These are phyloP conservation scores for Porites lobata DNA, from an alignment of 92 coral and sea anemone genomes.

Conservation along the genomic window DNA sequence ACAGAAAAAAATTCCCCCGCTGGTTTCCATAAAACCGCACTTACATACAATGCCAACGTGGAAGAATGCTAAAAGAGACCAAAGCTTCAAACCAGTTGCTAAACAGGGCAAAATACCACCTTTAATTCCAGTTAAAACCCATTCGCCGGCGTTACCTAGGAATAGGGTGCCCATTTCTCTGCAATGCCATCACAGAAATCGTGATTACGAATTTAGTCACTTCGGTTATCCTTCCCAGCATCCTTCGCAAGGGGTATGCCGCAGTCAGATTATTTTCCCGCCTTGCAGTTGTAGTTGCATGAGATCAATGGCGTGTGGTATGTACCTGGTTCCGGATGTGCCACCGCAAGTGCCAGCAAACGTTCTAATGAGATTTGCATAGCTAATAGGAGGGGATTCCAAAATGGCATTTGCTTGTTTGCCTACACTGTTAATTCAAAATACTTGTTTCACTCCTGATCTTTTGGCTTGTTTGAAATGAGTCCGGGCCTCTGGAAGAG, in stretches of 20 bases:
- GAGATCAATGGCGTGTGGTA: conserved; percentile 24
- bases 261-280: conserved; percentile 77
- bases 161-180: not conserved
- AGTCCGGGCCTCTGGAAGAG: too few relatives aligned
- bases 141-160: not conserved
- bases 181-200: conserved; percentile 8
- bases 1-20: not conserved
- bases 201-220: not conserved
- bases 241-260: conserved; percentile 43
- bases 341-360: conserved; percentile 13
- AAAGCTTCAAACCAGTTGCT: not conserved
- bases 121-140: not conserved
- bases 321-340: conserved; percentile 20
- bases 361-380: conserved; percentile 31
- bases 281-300: conserved; percentile 69
- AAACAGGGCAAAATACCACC: conserved; percentile 10
- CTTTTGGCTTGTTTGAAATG: too few relatives aligned
- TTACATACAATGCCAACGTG: not conserved
- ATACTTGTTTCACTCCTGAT: too few relatives aligned
- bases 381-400: not conserved
- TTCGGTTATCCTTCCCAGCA: not conserved
- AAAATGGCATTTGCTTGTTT: not conserved
- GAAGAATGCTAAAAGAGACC: not conserved
- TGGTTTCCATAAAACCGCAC: not conserved
- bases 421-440: too few relatives aligned